Evolutionary conservation across 1,140 invertebrate species (phyloP).

Genomic region (Sinella curviseta): DNA sequence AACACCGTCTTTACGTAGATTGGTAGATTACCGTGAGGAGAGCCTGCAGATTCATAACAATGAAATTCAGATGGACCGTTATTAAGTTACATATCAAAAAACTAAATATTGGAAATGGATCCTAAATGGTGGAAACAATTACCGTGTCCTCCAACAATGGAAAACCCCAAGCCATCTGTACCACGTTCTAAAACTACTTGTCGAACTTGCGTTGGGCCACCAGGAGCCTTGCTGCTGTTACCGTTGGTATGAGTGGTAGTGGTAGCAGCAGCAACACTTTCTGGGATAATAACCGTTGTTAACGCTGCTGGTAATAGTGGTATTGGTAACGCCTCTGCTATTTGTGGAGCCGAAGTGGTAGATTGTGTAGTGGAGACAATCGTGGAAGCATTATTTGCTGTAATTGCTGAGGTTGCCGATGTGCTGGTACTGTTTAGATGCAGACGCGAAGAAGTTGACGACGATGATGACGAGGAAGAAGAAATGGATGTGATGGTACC

Average conservation of each 20-base stretch:
- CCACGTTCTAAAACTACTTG: slow-evolving; percentile 69
- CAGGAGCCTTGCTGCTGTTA: neutral
- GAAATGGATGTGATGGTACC: neutral
- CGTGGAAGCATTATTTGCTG: neutral
- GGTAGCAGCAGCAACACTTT: slow-evolving; percentile 25
- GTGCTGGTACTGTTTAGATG: neutral
- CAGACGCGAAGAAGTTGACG: neutral
- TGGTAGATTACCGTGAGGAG: slow-evolving; percentile 73
- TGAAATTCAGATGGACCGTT: neutral
- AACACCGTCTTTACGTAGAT: slow-evolving; percentile 83
- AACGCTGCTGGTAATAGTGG: neutral
- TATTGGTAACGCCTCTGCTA: too few species aligned
- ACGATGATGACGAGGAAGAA: neutral
- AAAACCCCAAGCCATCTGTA: slow-evolving; percentile 74
- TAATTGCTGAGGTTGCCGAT: neutral
- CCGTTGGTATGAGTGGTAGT: slow-evolving; percentile 32
- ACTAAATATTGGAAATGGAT: too few species aligned
- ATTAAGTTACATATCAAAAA: too few species aligned
- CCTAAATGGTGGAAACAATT: too few species aligned
- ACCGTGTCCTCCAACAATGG: slow-evolving; percentile 75
- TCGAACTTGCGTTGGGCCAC: slow-evolving; percentile 50
- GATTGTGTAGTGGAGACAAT: neutral
- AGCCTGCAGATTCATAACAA: slow-evolving; percentile 50
- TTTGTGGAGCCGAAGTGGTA: too few species aligned
- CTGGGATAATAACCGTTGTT: neutral